Evolutionary conservation across 2,113 vertebrate genomes (phyloP), one percentile per base, ranked within the genome.

Genomic region (Tricholaema leucomelas): DNA sequence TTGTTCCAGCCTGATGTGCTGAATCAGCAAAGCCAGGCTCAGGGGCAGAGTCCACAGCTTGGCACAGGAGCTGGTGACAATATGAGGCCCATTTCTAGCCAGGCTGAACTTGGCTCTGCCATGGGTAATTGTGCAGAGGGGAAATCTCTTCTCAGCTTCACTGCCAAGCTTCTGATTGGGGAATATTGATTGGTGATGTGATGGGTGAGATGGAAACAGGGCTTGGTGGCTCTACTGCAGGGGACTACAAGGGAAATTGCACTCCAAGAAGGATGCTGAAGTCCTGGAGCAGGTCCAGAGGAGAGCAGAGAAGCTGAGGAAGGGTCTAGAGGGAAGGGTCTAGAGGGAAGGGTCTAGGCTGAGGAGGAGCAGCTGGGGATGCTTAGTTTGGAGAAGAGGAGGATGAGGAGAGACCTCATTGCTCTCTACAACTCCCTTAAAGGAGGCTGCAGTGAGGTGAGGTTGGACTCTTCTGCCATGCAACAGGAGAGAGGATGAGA

Each of bases 171-270:
- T 74, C 24, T 35, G 42, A 70, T 21, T n/a, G 58, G 21, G n/a
- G 33, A 60, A n/a, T 65, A 81, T 60, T 3, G 3, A 59, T n/a
- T 1, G 2, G 30, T 0, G 1, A 30, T 21, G 66, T 2, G 2
- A 61, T 0, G 1, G 17, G 6, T 0, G 12, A 31, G 38, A 12
- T 0, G 0, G 56, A 40, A 80, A 36, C 0, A 0, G 12, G 14
- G 27, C 14, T 31, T n/a, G 28, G 24, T 30, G 28, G 31, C 21
- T 40, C 74, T 17, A 20, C 36, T 35, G 81, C 36, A 16, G 6
- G 30, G 30, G 17, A 23, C 12, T 8, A 30, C 58, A 20, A 36
- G 36, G 35, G 69, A 46, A 76, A 81, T 13, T 44, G 42, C 42
- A 44, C 17, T 44, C 17, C 42, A 44, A 44, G 42, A 18, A 44